Evolutionary conservation across 2,113 vertebrate genomes (phyloP), one percentile per base, ranked within the genome.

Genomic region (Syngnathus floridae): DNA sequence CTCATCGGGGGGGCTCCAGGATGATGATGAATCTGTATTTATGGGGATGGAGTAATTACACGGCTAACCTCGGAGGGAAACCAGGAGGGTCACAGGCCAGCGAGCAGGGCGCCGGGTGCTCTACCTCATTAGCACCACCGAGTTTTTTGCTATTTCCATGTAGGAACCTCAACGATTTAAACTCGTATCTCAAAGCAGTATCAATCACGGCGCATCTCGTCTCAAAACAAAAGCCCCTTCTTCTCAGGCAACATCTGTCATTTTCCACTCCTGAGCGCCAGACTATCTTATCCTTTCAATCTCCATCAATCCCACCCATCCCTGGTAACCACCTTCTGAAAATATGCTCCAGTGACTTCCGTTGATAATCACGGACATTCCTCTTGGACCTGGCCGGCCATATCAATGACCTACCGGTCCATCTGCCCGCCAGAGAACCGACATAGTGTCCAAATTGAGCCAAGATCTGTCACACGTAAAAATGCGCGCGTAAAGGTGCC

Each of bases 21-120:
- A 94, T 95, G 95, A 96, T 95, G 95, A 97, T 96, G 95, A 98
- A 96, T 98, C 94, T 98, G 91, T 95, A 94, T 95, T 93, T 92
- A 92, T 95, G 78, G 80, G 77, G 84, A 86, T 83, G 86, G 84
- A 90, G 93, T 98, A 98, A 98, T 98, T 99, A 98, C 95, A 95
- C 94, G 93, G 93, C 93, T 93, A 95, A 98, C 95, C 96, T 95
- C 94, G 94, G 93, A 97, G 94, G 92, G 92, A 93, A 92, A 91
- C 94, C 92, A 92, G 93, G 86, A 83, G 88, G 94, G 88, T 93
- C 93, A 94, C 93, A 93, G 97, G 95, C 94, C 93, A 92, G 92
- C 51, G 78, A 93, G 93, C 93, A 90, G 91, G 91, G 84, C 81
- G 66, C 81, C 62, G 79, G 95, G 94, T 94, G 94, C 95, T 95